Evolutionary conservation across 2,888 invertebrate species (phyloP).

Genomic region (Melinaea menophilus): DNA sequence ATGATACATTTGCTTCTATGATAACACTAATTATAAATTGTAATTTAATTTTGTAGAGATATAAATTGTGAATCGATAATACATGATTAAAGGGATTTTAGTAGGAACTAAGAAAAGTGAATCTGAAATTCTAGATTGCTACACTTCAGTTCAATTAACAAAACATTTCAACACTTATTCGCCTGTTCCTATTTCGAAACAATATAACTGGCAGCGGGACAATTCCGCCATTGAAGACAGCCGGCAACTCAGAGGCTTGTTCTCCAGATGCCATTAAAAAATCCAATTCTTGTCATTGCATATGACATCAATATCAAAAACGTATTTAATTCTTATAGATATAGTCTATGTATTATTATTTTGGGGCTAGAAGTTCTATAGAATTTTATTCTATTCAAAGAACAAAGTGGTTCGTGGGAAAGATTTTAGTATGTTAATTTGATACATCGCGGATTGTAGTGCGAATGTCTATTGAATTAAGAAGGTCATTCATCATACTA

Average conservation of each 20-base stretch:
- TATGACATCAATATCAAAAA: conserved; percentile 3
- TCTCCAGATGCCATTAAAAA: conserved; percentile 22
- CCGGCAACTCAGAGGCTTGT: neutral
- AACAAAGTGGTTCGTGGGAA: conserved; percentile 57
- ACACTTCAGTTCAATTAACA: conserved; percentile 23
- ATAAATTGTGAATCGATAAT: too few relatives aligned
- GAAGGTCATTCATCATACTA: conserved; percentile 54
- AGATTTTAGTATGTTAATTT: conserved; percentile 66
- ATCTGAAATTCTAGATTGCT: conserved; percentile 3
- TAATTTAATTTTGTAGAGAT: too few relatives aligned
- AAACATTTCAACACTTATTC: conserved; percentile 26
- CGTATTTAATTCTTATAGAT: too few relatives aligned
- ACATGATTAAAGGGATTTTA: too few relatives aligned
- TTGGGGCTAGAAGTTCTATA: conserved; percentile 23
- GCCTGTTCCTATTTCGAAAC: conserved; percentile 20
- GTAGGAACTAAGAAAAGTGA: too few relatives aligned
- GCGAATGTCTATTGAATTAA: conserved; percentile 46
- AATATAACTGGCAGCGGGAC: conserved; percentile 18
- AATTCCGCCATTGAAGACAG: conserved; percentile 18
- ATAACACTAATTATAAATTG: neutral
- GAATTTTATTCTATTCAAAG: conserved; percentile 37
- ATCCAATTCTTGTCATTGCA: conserved; percentile 18
- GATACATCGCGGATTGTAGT: conserved; percentile 62
- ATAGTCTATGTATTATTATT: too few relatives aligned
- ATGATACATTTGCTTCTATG: conserved; percentile 14